Evolutionary conservation across 2,113 vertebrate genomes (phyloP), one percentile per base, ranked within the genome.

Genomic region (Cyrtonyx montezumae): DNA sequence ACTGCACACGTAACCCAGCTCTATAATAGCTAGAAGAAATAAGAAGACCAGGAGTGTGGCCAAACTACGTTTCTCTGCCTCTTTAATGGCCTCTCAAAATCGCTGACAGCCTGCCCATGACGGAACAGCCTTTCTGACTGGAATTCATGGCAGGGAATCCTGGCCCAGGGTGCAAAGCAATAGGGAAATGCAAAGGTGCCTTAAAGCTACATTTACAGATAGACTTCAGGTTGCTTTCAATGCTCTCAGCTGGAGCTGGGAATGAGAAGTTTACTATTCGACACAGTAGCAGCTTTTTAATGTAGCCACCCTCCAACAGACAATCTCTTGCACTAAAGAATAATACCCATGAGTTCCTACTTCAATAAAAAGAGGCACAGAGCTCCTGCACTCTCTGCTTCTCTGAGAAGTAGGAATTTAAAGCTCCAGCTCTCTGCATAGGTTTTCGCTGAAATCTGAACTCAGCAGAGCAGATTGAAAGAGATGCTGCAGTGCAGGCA

Each of bases 401-500:
- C 79, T 43, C 37, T 20, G 18, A 84, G 46, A 89, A 55, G 46
- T 3, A 76, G 43, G 25, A 66, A 77, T 65, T 46, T 23, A 59
- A 79, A 83, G 40, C 55, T 63, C n/a, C 55, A 82, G 17, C 23
- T 65, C 43, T 51, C 40, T 69, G 42, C 37, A 63, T 11, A 22
- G 55, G 18, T 53, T 11, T 77, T 93, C 84, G 53, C 59, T 46
- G 30, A 51, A 79, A 63, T 46, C 37, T 79, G 71, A 79, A 42
- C 42, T 75, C 59, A 69, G 84, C 55, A 37, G 1, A 0, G 55
- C 79, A 79, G 90, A 45, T 1, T 26, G 84, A 67, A 46, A 61
- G 79, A 43, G 89, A 42, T 93, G 67, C 87, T 96, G 87, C 92
- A 91, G 84, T 74, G 84, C 89, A 87, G 86, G 63, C 84, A 87